phyloP scores from a whole-genome alignment of 2,113 vertebrate genomes.

The Sclerurus mexicanus region DNA sequence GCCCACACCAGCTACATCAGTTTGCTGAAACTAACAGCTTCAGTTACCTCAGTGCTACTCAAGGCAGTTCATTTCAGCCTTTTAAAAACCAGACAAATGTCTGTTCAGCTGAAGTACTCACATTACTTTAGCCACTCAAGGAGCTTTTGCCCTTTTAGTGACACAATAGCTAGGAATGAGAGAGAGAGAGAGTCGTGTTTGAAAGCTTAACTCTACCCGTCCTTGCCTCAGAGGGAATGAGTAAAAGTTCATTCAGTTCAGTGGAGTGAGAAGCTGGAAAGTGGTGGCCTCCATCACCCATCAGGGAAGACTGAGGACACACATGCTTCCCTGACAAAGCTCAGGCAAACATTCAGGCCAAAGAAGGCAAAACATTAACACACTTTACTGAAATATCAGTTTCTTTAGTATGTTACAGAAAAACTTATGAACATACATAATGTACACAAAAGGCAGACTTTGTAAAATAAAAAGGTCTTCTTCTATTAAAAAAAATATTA shows the following conservation, averaged over 20 bases:
- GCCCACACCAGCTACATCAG: not conserved
- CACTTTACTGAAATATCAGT: constrained; percentile 79
- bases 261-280: not conserved
- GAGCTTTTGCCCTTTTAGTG: not conserved
- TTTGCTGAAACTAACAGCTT: not conserved
- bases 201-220: not conserved
- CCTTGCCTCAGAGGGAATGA: not conserved
- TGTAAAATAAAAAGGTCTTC: constrained; percentile 73
- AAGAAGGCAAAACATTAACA: constrained; percentile 59
- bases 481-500: constrained; percentile 71
- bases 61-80: not conserved
- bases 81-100: not conserved
- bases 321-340: not conserved
- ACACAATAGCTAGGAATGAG: not conserved
- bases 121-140: not conserved
- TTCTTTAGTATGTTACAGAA: constrained; percentile 81
- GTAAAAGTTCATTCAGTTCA: not conserved
- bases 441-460: constrained; percentile 71
- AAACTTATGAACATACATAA: constrained; percentile 69
- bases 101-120: not conserved
- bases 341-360: constrained; percentile 31
- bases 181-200: not conserved
- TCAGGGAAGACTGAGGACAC: not conserved
- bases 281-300: not conserved
- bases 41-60: not conserved